A percentile compares a stretch with the other conserved stretches of the same genome.
Evolutionary conservation across 2,113 vertebrate genomes (phyloP).

Genomic region (Paracanthobrama guichenoti): DNA sequence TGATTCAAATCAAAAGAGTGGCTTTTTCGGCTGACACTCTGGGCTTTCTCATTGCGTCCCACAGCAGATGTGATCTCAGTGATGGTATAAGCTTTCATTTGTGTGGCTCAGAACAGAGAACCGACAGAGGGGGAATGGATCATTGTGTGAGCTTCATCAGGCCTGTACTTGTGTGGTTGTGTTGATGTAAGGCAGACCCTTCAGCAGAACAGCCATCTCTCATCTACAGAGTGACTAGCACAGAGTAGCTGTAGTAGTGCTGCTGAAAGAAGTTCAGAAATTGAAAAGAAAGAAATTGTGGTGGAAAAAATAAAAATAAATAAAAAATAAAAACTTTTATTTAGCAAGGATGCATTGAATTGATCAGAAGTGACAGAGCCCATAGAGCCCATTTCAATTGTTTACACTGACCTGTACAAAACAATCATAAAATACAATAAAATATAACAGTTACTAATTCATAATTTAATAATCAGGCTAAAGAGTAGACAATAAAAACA

Average conservation of each 20-base stretch:
- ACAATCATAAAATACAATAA: no score
- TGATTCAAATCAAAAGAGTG: slow-evolving; percentile 34
- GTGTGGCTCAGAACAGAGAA: not conserved
- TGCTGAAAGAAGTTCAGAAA: not conserved
- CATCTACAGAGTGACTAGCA: not conserved
- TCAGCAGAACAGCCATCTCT: slow-evolving; percentile 22
- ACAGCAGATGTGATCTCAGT: slow-evolving; percentile 2
- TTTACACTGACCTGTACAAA: no score
- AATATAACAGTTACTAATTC: no score
- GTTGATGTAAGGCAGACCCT: slow-evolving; percentile 37
- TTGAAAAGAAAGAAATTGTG: no score
- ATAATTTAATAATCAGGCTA: no score
- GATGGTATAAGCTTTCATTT: slow-evolving; percentile 29
- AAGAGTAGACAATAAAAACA: not conserved
- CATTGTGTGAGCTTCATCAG: slow-evolving; percentile 3
- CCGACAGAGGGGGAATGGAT: slow-evolving; percentile 6
- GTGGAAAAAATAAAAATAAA: no score
- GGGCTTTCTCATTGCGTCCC: not conserved
- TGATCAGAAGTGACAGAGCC: not conserved
- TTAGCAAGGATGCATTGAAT: not conserved
- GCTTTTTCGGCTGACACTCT: not conserved
- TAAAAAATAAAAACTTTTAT: not conserved
- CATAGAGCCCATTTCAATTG: no score
- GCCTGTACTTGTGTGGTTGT: slow-evolving; percentile 6
- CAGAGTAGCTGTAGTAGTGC: not conserved